Evolutionary conservation across 2,888 invertebrate species (phyloP).

Genomic region (Ceriagrion tenellum): DNA sequence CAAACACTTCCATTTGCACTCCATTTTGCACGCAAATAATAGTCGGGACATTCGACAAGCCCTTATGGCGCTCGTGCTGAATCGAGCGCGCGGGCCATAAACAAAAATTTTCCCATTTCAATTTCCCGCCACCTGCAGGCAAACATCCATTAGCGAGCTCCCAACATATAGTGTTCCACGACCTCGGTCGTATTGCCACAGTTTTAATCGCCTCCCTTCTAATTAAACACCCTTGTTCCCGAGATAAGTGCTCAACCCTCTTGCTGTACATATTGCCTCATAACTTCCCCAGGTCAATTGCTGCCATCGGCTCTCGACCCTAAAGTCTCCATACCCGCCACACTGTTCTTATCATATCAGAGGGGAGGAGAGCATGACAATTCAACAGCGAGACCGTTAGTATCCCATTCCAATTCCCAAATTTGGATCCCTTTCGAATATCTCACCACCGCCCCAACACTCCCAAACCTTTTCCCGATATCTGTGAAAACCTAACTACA

Average conservation of each 20-base stretch:
- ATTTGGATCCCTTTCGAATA: neutral
- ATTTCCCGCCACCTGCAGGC: neutral
- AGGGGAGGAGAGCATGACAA: neutral
- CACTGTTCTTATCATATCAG: neutral
- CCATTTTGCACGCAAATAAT: neutral
- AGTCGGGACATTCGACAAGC: neutral
- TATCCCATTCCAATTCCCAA: neutral
- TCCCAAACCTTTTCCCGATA: neutral
- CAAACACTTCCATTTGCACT: neutral
- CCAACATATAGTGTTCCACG: neutral
- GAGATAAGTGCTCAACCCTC: neutral
- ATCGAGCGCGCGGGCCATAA: neutral
- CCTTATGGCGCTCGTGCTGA: neutral
- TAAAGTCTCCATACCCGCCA: neutral
- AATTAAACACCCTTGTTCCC: neutral
- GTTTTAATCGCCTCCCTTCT: neutral
- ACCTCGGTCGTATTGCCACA: neutral
- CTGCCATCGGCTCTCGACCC: neutral
- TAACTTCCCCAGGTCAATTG: neutral
- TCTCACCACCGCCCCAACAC: neutral
- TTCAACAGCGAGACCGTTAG: neutral
- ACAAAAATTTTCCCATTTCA: neutral
- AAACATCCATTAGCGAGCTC: neutral
- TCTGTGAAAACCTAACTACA: neutral
- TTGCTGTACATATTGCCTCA: neutral